Evolutionary conservation across 2,888 invertebrate genomes (phyloP).

Genomic region (Drosophila ustulata): DNA sequence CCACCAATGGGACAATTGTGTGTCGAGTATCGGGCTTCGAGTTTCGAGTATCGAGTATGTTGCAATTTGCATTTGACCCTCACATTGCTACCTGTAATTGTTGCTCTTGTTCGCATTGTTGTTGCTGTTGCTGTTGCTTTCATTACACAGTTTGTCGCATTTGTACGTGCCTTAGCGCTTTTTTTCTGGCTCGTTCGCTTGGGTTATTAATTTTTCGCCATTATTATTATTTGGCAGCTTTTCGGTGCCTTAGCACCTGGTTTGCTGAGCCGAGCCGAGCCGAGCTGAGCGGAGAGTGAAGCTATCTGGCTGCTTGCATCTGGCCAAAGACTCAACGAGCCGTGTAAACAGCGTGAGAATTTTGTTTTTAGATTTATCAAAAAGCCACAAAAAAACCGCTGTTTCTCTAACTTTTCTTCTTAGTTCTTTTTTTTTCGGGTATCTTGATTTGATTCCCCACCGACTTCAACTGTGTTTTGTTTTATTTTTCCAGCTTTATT

Average conservation of each 20-base stretch:
- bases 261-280: conserved; percentile 13
- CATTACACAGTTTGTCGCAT: conserved; percentile 47
- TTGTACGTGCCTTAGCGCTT: conserved; percentile 57
- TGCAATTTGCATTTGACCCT: conserved; percentile 79
- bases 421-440: conserved; percentile 3
- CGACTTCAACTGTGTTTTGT: neutral
- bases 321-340: conserved; percentile 69
- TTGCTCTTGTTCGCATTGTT: conserved; percentile 27
- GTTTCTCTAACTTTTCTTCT: conserved; percentile 6
- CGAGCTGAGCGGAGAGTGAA: neutral
- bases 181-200: conserved; percentile 37
- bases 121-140: conserved; percentile 30
- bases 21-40: neutral
- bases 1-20: conserved; percentile 20
- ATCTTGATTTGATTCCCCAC: conserved; percentile 46
- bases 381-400: conserved; percentile 34
- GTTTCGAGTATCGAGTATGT: conserved; percentile 34
- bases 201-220: conserved; percentile 48
- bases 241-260: conserved; percentile 59
- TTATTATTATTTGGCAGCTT: conserved; percentile 45
- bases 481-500: neutral
- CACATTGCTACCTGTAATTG: conserved; percentile 50
- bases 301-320: conserved; percentile 58
- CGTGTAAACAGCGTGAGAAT: conserved; percentile 83
- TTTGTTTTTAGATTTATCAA: conserved; percentile 61